Base-by-base conservation (phyloP, 2,797 vertebrate genomes). In the Sebastes vulpes region DNA sequence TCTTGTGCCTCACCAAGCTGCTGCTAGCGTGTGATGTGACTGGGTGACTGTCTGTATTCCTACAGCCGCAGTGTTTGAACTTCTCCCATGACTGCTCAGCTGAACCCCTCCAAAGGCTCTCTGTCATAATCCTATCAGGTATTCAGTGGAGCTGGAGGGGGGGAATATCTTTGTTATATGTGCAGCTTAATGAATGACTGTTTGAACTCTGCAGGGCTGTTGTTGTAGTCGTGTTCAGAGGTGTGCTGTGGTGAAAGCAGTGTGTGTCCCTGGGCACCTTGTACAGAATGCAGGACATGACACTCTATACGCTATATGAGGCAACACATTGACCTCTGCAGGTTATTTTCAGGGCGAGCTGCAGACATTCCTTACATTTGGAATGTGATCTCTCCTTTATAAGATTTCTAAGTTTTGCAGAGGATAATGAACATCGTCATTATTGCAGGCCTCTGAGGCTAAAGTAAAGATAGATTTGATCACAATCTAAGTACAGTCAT, bases 101-200 rank as follows among this genome's bases (percentile, higher is more conserved):
- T 81, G 87, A 93, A 91, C 66, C 60, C 69, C 52, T 81, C 53
- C 59, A 57, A 82, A 69, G 61, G 42, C 61, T 70, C 74, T 61
- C 32, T 16, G 31, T 76, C 66, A 29, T 95, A 93, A 95, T 96
- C 92, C 91, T 61, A 65, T 93, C 89, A 92, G 86, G 81, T 79
- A 81, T 92, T 83, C 76, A 64, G 64, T 9, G 14, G 79, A 77
- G 89, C 77, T 65, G 59, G 21, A 86, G 64, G 18, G 66, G 72
- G 65, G 57, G 82, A 87, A 88, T 59, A 72, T 65, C 63, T 82
- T 65, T 77, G 75, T 76, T 81, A 56, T 53, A 29, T 48, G 50
- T 52, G 50, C 32, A 75, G 35, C 65, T 52, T 75, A 64, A 82
- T 72, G 69, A 60, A 48, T 72, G 35, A 70, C 75, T 65, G 60